phyloP scores from a whole-genome alignment of 2,113 vertebrate genomes.

The Circaetus cinerascens region DNA sequence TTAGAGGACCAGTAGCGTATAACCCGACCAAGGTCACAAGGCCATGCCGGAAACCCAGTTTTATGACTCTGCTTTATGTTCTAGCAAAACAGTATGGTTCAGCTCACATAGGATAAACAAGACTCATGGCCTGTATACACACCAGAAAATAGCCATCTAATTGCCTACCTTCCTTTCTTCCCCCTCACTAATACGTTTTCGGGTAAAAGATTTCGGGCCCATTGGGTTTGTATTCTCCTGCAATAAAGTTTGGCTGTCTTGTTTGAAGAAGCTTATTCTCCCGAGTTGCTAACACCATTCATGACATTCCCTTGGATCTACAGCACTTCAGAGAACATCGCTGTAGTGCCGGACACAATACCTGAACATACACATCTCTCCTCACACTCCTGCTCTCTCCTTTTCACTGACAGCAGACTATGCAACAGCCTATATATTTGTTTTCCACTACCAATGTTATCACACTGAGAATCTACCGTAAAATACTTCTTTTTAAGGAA shows the following conservation, averaged over 20 bases:
- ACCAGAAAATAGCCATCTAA: background rate
- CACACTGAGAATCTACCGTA: background rate
- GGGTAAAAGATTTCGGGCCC: background rate
- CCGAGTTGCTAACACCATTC: background rate
- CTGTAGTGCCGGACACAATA: too few species aligned
- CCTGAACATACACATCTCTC: background rate
- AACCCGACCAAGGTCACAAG: background rate
- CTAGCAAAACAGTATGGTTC: background rate
- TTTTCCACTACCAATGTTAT: background rate
- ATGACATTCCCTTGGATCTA: background rate
- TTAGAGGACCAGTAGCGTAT: background rate
- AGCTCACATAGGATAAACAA: background rate
- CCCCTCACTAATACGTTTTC: background rate
- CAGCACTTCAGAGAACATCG: background rate
- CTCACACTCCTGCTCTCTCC: background rate
- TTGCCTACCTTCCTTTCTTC: background rate
- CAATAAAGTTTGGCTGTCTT: background rate
- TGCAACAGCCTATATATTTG: background rate
- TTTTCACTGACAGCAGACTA: background rate
- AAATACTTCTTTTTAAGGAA: background rate
- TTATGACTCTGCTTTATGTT: background rate
- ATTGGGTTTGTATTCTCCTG: background rate
- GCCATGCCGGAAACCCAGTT: background rate
- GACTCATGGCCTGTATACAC: background rate
- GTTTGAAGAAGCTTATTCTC: background rate